Evolutionary conservation across 2,113 vertebrate species (phyloP).

Genomic region (Atractosteus spatula): DNA sequence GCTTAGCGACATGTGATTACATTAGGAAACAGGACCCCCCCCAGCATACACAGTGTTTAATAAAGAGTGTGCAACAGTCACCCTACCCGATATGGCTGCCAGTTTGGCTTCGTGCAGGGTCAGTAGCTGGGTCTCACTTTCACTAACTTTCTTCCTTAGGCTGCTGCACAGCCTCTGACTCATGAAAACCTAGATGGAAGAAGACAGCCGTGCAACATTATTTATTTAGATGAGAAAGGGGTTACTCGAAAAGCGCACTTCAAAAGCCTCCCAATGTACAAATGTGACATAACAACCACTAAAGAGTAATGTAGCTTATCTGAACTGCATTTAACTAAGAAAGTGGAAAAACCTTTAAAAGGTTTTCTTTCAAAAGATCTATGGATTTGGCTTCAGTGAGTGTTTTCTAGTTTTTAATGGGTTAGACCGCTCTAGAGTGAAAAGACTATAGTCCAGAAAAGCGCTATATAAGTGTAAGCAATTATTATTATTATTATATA

Average conservation of each 20-base stretch:
- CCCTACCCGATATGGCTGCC: slow-evolving; percentile 76
- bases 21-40: no score
- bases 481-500: no score
- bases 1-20: no score
- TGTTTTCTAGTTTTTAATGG: background rate
- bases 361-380: background rate
- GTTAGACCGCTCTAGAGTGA: no score
- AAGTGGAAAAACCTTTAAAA: background rate
- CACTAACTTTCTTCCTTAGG: slow-evolving; percentile 75
- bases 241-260: background rate
- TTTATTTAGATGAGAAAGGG: background rate
- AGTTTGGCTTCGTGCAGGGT: slow-evolving; percentile 81
- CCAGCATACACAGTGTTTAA: no score
- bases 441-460: no score
- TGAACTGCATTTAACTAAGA: background rate
- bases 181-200: slow-evolving; percentile 72
- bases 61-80: slow-evolving; percentile 5
- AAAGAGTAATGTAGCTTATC: background rate
- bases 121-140: slow-evolving; percentile 80
- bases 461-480: no score
- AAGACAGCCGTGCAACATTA: slow-evolving; percentile 34
- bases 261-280: background rate
- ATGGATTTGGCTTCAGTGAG: background rate
- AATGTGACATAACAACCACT: no score
- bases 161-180: slow-evolving; percentile 77